Evolutionary conservation across 2,113 vertebrate species (phyloP).

Genomic region (Otis tarda): DNA sequence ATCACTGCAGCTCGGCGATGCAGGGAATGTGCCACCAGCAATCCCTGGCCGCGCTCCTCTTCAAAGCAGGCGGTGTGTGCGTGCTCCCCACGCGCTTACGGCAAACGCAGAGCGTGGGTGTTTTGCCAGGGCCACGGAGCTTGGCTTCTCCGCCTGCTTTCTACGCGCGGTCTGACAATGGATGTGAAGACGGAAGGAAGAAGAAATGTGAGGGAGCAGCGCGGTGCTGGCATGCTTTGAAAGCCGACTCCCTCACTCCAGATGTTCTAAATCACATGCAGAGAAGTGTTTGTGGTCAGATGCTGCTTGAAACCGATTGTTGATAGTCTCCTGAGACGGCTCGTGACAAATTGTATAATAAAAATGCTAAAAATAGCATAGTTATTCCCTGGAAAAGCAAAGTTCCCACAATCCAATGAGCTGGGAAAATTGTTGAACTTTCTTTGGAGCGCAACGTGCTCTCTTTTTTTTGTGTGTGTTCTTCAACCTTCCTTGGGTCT

Average conservation of each 20-base stretch:
- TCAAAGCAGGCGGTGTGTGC: neutral
- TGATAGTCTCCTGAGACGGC: conserved; percentile 79
- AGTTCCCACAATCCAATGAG: conserved; percentile 81
- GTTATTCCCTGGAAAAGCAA: conserved; percentile 75
- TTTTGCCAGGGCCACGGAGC: neutral
- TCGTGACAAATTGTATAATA: conserved; percentile 79
- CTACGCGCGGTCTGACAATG: neutral
- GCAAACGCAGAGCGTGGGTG: neutral
- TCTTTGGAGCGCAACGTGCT: conserved; percentile 61
- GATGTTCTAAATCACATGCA: conserved; percentile 78
- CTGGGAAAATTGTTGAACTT: conserved; percentile 81
- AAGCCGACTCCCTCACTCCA: conserved; percentile 32
- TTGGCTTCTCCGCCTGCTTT: neutral
- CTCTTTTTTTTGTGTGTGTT: neutral
- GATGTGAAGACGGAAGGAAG: neutral
- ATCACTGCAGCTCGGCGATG: neutral
- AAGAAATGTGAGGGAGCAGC: neutral
- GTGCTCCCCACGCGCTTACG: rapidly evolving
- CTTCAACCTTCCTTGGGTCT: conserved; percentile 16
- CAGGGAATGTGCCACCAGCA: neutral
- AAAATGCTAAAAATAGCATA: conserved; percentile 83
- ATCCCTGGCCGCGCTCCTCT: neutral
- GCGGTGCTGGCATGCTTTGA: neutral
- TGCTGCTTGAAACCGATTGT: conserved; percentile 75
- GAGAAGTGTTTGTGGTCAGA: conserved; percentile 74